Evolutionary conservation across 2,888 invertebrate species (phyloP).

Genomic region (Vesta saturnalis): DNA sequence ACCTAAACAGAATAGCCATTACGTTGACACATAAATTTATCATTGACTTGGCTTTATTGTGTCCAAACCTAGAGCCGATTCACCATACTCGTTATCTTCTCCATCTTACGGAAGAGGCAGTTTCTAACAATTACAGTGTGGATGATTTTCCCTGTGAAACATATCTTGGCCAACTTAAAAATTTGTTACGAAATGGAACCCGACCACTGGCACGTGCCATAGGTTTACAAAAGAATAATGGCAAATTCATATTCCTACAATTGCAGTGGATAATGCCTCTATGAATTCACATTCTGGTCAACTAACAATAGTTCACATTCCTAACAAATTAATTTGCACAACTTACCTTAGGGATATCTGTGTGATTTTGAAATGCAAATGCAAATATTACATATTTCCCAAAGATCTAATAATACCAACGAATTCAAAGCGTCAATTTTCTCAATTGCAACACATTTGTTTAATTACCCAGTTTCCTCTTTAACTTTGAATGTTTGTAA

Average conservation of each 20-base stretch:
- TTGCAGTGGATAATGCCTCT: background rate
- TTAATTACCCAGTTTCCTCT: background rate
- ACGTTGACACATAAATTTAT: background rate
- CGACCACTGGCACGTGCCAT: background rate
- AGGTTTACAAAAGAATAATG: background rate
- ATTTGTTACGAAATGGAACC: background rate
- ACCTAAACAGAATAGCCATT: background rate
- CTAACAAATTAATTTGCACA: too few relatives aligned
- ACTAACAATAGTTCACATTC: background rate
- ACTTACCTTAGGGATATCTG: background rate
- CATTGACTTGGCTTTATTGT: background rate
- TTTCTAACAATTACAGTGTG: background rate
- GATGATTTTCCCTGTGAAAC: background rate
- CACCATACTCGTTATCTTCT: background rate
- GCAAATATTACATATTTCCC: background rate
- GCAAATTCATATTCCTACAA: too few relatives aligned
- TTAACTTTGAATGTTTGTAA: background rate
- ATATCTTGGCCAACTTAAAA: too few relatives aligned
- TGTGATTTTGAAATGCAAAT: background rate
- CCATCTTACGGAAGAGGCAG: too few relatives aligned
- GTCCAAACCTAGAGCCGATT: background rate
- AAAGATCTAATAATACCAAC: background rate
- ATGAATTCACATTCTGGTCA: constrained; percentile 3
- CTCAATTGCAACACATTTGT: background rate
- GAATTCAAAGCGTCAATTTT: background rate